Base-by-base conservation (phyloP, 2,888 invertebrate species). In the Capitulum mitella region DNA sequence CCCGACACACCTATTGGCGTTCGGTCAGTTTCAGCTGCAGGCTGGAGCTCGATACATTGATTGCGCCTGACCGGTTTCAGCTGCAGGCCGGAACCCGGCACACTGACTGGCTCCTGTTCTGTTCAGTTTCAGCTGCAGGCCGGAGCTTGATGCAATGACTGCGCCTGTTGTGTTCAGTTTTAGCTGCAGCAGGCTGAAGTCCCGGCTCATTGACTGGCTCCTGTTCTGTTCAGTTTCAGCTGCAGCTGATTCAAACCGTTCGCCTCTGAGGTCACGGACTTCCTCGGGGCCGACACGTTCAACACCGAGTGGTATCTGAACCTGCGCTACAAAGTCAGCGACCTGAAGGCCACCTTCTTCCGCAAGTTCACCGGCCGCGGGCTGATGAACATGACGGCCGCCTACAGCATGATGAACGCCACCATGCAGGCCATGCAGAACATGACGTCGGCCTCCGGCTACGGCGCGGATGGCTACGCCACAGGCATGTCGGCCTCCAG, bases 161-260 rank as follows among this genome's bases (percentile, higher is more conserved):
- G n/a, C n/a, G n/a, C n/a, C n/a, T n/a, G n/a, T n/a, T n/a, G n/a
- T n/a, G n/a, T n/a, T n/a, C n/a, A n/a, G n/a, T n/a, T n/a, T n/a
- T n/a, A n/a, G n/a, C n/a, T n/a, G n/a, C n/a, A n/a, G n/a, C n/a
- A n/a, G n/a, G n/a, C n/a, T n/a, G n/a, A n/a, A n/a, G n/a, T n/a
- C n/a, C n/a, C n/a, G n/a, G n/a, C n/a, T n/a, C n/a, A n/a, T n/a
- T n/a, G n/a, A n/a, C n/a, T n/a, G n/a, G n/a, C n/a, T n/a, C n/a
- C n/a, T n/a, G n/a, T n/a, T n/a, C n/a, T n/a, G n/a, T n/a, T 10
- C 64, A 64, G 64, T 64, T 64, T 34, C 64, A 64, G 34, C 64
- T 64, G 64, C 64, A 64, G 34, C 34, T 64, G 32, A 19, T 64
- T 5, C 64, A 34, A n/a, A 16, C 64, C 64, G 32, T 64, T 64